These are phyloP conservation scores for Heteropelma amictum DNA, from an alignment of 2,888 invertebrate genomes.

Conservation along the genomic window DNA sequence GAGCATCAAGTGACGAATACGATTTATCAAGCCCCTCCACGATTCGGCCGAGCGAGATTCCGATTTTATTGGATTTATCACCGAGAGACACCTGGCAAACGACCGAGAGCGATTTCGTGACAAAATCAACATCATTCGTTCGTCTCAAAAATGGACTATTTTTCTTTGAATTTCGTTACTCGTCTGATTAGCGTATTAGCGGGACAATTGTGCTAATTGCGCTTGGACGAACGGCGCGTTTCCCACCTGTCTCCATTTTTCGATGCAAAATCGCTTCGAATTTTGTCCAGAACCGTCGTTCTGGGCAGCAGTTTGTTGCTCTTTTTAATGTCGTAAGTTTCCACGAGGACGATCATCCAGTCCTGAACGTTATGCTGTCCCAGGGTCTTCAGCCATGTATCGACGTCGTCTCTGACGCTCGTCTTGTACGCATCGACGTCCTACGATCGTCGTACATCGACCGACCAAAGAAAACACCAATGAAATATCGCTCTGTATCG, in stretches of 20 bases:
- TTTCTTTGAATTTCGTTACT: too few relatives aligned
- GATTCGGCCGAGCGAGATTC: constrained; percentile 95
- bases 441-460: constrained; percentile 81
- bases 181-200: too few relatives aligned
- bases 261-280: constrained; percentile 94
- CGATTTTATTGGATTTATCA: constrained; percentile 93
- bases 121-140: not conserved
- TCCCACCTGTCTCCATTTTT: constrained; percentile 87
- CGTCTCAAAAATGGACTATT: too few relatives aligned
- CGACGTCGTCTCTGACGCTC: constrained; percentile 92
- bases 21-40: constrained; percentile 90
- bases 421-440: constrained; percentile 95
- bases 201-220: too few relatives aligned
- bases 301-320: constrained; percentile 94
- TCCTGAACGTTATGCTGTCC: constrained; percentile 88
- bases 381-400: constrained; percentile 90
- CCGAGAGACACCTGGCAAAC: constrained; percentile 88
- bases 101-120: constrained; percentile 20
- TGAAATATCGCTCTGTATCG: too few relatives aligned
- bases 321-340: constrained; percentile 93
- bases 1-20: constrained; percentile 90
- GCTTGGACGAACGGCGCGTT: not conserved
- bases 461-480: not conserved
- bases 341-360: constrained; percentile 96
- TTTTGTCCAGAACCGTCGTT: constrained; percentile 96